Conservation (phyloP, 2,888 invertebrate species). For the Crossocerus cetratus region DNA sequence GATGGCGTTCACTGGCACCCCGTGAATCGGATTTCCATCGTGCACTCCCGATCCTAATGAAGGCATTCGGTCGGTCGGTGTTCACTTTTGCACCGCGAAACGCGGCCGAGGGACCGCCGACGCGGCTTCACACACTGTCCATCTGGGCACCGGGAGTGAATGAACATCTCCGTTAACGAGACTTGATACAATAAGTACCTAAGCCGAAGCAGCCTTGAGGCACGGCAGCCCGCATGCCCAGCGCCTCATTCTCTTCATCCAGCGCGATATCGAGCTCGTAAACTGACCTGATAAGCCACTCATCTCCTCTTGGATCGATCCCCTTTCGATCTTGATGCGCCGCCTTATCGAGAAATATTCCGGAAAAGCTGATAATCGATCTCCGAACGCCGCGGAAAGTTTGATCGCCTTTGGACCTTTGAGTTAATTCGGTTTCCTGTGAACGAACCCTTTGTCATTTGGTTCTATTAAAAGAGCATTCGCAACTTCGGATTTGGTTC, state of each 20-base stretch:
- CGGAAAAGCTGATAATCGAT: slow-evolving; percentile 2
- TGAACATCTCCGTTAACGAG: slow-evolving; percentile 72
- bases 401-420: no score
- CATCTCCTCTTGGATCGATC: no score
- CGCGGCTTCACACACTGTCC: slow-evolving; percentile 53
- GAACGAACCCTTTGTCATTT: no score
- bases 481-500: no score
- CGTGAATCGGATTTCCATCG: slow-evolving; percentile 41
- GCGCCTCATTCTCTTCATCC: slow-evolving; percentile 41
- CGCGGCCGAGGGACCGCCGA: slow-evolving; percentile 51
- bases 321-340: no score
- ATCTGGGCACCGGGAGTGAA: slow-evolving; percentile 56
- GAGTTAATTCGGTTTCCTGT: no score
- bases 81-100: slow-evolving; percentile 12
- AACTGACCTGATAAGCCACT: slow-evolving; percentile 8
- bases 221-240: slow-evolving; percentile 62
- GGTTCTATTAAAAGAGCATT: no score
- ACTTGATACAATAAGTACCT: slow-evolving; percentile 77
- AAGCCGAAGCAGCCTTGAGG: slow-evolving; percentile 72
- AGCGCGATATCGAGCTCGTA: slow-evolving; percentile 21
- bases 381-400: not conserved
- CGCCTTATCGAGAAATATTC: no score
- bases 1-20: slow-evolving; percentile 36
- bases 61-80: slow-evolving; percentile 46
- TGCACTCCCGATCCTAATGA: slow-evolving; percentile 25